Evolutionary conservation across 64 coral and sea anemone species (phyloP), one percentile per base, ranked within the genome.

Genomic region (Pocillopora verrucosa): DNA sequence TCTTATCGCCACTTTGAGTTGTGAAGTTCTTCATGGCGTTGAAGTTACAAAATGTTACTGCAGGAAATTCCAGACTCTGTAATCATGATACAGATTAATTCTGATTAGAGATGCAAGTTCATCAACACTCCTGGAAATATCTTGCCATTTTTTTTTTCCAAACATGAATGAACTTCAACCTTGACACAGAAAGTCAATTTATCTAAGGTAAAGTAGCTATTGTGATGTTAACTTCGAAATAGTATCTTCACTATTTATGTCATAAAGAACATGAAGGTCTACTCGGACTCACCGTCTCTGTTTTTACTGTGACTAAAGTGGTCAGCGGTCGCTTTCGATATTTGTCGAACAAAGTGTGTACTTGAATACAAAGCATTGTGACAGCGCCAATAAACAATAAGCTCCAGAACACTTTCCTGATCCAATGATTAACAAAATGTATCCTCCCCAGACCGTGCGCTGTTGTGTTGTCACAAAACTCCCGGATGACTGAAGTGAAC

Each of bases 31-130:
- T 85, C 4, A 85, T 12, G 15, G 82, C 82, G 25, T 91, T 91
- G 9, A 56, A 82, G 64, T 91, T 91, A 45, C 89, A 91, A 2
- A 91, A 17, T 26, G 89, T 91, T 0, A 91, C 80, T 1, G 74
- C 72, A 10, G 89, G 89, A 76, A 91, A 91, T 1, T 26, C 51
- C 34, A 91, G 72, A 51, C 56, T 76, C 89, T 91, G 59, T 36
- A 60, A 87, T 6, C 10, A 37, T 19, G 56, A 25, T 70, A 70
- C 5, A 70, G 67, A 24, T 25, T 11, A 22, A 0, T 25, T 17
- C 0, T 10, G n/a, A 24, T 25, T 70, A 24, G 22, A 9, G n/a
- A 30, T 10, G n/a, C 12, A 51, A n/a, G 9, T 70, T 7, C 67
- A 10, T 70, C 1, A 70, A 70, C 20, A 10, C 11, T 10, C 2